Percentiles rank a stretch among this genome's conserved stretches.
phyloP scores from a whole-genome alignment of 2,888 invertebrate genomes.

The Pseudolycoriella hygida region DNA sequence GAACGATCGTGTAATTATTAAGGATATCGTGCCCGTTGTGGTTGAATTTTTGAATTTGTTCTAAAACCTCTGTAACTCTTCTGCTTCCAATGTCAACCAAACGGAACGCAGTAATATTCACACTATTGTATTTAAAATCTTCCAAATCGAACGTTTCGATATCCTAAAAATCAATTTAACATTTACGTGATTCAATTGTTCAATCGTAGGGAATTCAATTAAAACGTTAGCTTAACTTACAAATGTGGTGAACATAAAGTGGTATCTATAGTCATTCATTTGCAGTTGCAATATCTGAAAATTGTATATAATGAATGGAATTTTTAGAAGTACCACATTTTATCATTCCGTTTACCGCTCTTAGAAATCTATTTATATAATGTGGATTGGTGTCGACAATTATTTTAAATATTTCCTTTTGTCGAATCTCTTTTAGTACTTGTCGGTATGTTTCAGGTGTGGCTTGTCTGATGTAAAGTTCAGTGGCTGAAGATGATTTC shows the following conservation, averaged over 20 bases:
- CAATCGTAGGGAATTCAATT: not conserved
- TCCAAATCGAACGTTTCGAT: slow-evolving; percentile 75
- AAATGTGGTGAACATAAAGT: slow-evolving; percentile 88
- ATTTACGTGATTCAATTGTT: not conserved
- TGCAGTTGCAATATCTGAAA: slow-evolving; percentile 79
- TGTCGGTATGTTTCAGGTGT: slow-evolving; percentile 46
- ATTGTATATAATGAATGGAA: slow-evolving; percentile 10
- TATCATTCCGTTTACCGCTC: slow-evolving; percentile 63
- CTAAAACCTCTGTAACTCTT: slow-evolving; percentile 53
- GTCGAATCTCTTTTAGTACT: slow-evolving; percentile 48
- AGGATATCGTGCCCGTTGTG: slow-evolving; percentile 58
- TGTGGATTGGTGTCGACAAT: slow-evolving; percentile 76
- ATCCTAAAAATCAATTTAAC: slow-evolving; percentile 37
- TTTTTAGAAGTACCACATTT: no score
- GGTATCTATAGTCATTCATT: slow-evolving; percentile 91
- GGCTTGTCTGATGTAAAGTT: slow-evolving; percentile 65
- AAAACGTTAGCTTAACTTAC: slow-evolving; percentile 46
- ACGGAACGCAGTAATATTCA: slow-evolving; percentile 89
- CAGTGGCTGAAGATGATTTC: slow-evolving; percentile 45
- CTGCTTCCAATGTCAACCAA: slow-evolving; percentile 66
- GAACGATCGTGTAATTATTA: slow-evolving; percentile 46
- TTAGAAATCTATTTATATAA: slow-evolving; percentile 63
- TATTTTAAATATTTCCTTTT: slow-evolving; percentile 71
- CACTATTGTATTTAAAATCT: slow-evolving; percentile 84
- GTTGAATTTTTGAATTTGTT: slow-evolving; percentile 77